Conservation (phyloP, 2,797 vertebrate species). For the Rhynchotus rufescens region DNA sequence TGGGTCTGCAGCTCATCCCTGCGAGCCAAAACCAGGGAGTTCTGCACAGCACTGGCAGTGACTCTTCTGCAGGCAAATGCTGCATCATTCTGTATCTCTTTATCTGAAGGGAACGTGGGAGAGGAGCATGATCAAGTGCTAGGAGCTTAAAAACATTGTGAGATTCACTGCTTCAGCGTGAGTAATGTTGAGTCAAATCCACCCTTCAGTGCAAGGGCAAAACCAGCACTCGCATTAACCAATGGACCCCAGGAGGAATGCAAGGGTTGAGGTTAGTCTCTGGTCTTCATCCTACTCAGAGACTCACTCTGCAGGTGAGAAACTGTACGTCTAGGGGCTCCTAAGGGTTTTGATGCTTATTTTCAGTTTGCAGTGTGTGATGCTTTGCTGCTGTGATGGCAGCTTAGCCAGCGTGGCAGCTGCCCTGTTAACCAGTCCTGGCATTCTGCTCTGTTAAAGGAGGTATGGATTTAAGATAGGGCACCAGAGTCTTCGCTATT, state of each 20-base stretch:
- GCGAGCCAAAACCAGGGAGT: background rate
- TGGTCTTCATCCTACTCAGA: background rate
- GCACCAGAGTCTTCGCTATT: background rate
- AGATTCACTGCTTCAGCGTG: slow-evolving; percentile 30
- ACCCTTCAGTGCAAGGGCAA: background rate
- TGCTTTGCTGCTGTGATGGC: slow-evolving; percentile 37
- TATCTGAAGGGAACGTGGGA: slow-evolving; percentile 60
- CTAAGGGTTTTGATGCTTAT: slow-evolving; percentile 22
- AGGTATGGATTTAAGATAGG: slow-evolving; percentile 18
- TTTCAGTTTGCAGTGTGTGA: slow-evolving; percentile 22
- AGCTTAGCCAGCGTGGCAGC: slow-evolving; percentile 57
- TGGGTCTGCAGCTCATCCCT: slow-evolving; percentile 30
- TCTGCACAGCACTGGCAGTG: slow-evolving; percentile 60
- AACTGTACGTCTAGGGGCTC: background rate
- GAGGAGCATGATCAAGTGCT: slow-evolving; percentile 49
- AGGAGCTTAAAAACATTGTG: slow-evolving; percentile 43
- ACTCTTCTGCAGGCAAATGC: slow-evolving; percentile 66
- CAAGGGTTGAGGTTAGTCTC: background rate
- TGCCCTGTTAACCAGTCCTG: slow-evolving; percentile 36
- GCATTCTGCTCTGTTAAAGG: background rate
- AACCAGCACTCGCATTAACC: background rate
- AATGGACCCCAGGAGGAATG: background rate
- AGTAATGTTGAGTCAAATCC: slow-evolving; percentile 15
- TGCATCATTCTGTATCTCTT: slow-evolving; percentile 64
- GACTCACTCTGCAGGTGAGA: background rate